Evolutionary conservation across 2,888 invertebrate species (phyloP), one percentile per base, ranked within the genome.

Genomic region (Bimastos eiseni): DNA sequence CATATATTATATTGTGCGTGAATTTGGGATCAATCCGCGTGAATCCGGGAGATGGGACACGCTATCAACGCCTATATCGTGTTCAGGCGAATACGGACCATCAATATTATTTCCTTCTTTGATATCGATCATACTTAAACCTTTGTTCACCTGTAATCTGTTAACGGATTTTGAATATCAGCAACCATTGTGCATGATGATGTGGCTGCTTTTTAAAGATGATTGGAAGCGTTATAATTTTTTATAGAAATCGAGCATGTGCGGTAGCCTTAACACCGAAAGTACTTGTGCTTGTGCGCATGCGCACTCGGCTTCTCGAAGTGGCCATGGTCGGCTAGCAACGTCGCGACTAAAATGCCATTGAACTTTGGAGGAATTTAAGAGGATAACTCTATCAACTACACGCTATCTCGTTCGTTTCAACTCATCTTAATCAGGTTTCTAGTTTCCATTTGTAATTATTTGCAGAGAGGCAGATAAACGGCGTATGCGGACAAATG

Each of bases 251-350:
- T 49, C 24, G 49, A 49, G 49, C 49, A 21, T 49, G n/a, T 70
- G 70, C 1, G 70, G 70, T n/a, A 30, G 70, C 70, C 70, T 70
- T 70, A 17, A 70, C 30, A 70, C 70, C 70, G 70, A n/a, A 70
- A 70, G 70, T 70, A 8, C n/a, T 11, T 70, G 13, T 70, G 70
- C 70, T n/a, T 70, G 8, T 70, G 70, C 30, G 70, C 70, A 70
- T 70, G 70, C 70, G 70, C n/a, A 70, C 30, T 70, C 5, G 30
- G 70, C 70, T 70, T 70, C 70, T 70, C n/a, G n/a, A 8, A n/a
- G 70, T n/a, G n/a, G 70, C 70, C 70, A 70, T 70, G 70, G 70
- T 70, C 70, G 70, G 70, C 70, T 70, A 70, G 70, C 70, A 70
- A 70, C 70, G 70, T 70, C n/a, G 70, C 8, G 70, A n/a, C 30